Evolutionary conservation across 2,888 invertebrate genomes (phyloP).

Genomic region (Diadromus collaris): DNA sequence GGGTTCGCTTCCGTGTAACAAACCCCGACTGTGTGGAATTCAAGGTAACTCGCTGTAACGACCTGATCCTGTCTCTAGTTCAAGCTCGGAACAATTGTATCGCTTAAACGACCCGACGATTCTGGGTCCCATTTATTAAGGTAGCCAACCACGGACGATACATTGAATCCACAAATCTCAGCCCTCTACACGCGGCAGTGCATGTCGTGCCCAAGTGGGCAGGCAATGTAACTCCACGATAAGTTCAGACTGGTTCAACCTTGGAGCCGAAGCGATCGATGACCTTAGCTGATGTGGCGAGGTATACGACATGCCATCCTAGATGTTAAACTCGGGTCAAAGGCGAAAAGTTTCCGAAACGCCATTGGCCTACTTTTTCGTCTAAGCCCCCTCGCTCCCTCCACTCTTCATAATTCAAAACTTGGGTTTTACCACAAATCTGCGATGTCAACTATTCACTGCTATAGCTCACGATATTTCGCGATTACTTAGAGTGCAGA

Average conservation of each 20-base stretch:
- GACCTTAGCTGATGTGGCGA: slow-evolving; percentile 49
- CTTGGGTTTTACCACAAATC: not conserved
- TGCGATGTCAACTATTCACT: not conserved
- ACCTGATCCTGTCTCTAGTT: not conserved
- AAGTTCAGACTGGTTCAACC: slow-evolving; percentile 52
- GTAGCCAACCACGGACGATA: slow-evolving; percentile 16
- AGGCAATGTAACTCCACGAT: slow-evolving; percentile 35
- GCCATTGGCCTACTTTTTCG: slow-evolving; percentile 43
- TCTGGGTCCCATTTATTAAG: slow-evolving; percentile 37
- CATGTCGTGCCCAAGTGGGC: slow-evolving; percentile 15
- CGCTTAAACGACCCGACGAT: not conserved
- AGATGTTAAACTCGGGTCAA: slow-evolving; percentile 15
- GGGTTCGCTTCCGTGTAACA: not conserved
- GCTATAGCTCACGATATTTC: slow-evolving; percentile 7
- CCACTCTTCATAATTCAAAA: slow-evolving; percentile 25
- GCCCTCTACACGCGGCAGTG: slow-evolving; percentile 24
- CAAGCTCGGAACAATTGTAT: slow-evolving; percentile 12
- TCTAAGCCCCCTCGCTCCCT: not conserved
- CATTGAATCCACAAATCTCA: slow-evolving; percentile 41
- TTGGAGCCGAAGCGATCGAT: slow-evolving; percentile 54
- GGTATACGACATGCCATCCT: slow-evolving; percentile 51
- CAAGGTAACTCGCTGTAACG: not conserved
- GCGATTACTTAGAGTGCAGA: not conserved
- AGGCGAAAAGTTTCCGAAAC: slow-evolving; percentile 26
- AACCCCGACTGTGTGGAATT: not conserved